Base-by-base conservation (phyloP, 2,888 invertebrate species). In the Dolichomitus sp. region DNA sequence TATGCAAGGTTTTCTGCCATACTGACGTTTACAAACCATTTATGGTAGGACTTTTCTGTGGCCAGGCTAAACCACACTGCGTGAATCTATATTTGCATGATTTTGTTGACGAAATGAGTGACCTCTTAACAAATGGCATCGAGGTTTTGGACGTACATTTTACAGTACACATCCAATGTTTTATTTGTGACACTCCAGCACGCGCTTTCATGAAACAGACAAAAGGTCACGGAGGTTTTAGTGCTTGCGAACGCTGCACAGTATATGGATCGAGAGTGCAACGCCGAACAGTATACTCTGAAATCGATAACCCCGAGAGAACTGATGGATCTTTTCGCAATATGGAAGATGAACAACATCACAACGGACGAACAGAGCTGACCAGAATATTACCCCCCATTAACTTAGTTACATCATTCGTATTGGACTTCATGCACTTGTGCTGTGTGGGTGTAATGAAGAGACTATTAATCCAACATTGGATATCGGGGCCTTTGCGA, bases 131-230 rank as follows among this genome's bases (percentile, higher is more conserved):
- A 40, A 33, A 72, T 33, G 80, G 82, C 11, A 57, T 85, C 9
- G 33, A 40, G 17, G 54, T 87, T 57, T 40, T 72, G 27, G 80
- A 69, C 0, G 57, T 65, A 61, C 11, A 5, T 14, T 84, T 82
- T 50, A 19, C 57, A 23, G 40, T 87, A 14, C 48, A 40, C 4
- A 81, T 85, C 2, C 78, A 85, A 17, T 74, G 74, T 23, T 80
- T 85, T 27, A 76, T 86, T 57, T 85, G 81, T 52, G 87, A 87
- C 57, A 77, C 68, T n/a, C 86, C 86, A 19, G 84, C 86, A 42
- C 78, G 82, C 4, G 50, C 82, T n/a, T 73, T 78, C 33, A 40
- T 84, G 30, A 82, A 81, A 54, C 65, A 33, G n/a, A 85, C 75
- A 0, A 82, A 80, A 65, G 66, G 81, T 9, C 85, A 80, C 65